A percentile compares a stretch with the other conserved stretches of the same genome.
phyloP scores from a whole-genome alignment of 2,113 vertebrate species.

The Penelope pileata region DNA sequence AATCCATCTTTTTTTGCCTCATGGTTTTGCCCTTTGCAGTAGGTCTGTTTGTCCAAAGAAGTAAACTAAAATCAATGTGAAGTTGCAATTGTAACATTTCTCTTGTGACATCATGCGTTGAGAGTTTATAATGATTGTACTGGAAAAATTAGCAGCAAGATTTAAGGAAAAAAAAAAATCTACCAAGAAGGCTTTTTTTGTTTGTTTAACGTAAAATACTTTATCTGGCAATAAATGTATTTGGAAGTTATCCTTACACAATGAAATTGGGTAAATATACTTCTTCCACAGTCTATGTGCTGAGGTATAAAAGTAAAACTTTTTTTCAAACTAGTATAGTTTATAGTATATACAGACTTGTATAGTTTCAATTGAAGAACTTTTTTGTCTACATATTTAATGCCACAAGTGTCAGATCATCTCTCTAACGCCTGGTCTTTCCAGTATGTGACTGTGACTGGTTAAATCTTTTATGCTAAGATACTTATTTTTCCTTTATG shows the following conservation, averaged over 20 bases:
- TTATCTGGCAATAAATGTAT: no score
- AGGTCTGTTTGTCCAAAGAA: neutral
- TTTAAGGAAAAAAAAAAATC: neutral
- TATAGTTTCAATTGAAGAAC: neutral
- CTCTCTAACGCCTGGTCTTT: neutral
- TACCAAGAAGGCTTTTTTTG: neutral
- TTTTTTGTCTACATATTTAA: neutral
- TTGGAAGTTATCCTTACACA: neutral
- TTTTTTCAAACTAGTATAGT: neutral
- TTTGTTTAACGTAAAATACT: neutral
- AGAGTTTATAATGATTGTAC: neutral
- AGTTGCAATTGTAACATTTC: neutral
- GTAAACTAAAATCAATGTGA: neutral
- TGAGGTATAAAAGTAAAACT: neutral
- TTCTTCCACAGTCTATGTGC: neutral
- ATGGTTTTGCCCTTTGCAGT: neutral
- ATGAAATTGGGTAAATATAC: neutral
- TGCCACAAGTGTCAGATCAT: neutral
- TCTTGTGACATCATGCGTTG: neutral
- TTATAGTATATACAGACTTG: neutral
- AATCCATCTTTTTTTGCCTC: neutral
- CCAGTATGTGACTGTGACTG: slow-evolving; percentile 23
- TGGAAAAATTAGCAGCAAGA: neutral
- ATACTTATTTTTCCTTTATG: slow-evolving; percentile 78
- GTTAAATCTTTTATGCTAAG: slow-evolving; percentile 61